These are phyloP conservation scores for Elegia similella DNA, from an alignment of 2,888 invertebrate genomes.

Conservation along the genomic window DNA sequence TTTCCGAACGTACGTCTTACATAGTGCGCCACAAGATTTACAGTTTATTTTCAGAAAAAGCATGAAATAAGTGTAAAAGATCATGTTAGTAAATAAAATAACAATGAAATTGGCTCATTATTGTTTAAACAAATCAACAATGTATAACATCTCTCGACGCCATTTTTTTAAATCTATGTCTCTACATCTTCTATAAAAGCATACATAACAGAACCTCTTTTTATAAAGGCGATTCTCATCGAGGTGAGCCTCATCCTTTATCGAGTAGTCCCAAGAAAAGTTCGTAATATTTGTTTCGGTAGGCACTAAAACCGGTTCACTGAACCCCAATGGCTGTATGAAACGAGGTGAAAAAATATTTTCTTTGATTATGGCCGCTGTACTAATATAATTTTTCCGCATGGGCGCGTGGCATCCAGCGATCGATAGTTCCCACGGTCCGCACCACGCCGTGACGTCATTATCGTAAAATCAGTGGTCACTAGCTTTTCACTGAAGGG, in stretches of 20 bases:
- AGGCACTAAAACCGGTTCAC: not conserved
- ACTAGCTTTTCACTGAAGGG: not conserved
- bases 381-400: conserved; percentile 44
- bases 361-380: conserved; percentile 20
- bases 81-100: too few relatives aligned
- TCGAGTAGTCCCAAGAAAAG: not conserved
- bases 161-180: too few relatives aligned
- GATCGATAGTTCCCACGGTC: conserved; percentile 55
- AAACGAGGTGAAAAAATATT: not conserved
- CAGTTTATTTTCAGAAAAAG: too few relatives aligned
- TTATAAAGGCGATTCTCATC: too few relatives aligned
- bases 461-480: conserved; percentile 29
- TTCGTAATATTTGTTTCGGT: not conserved
- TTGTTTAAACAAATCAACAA: too few relatives aligned
- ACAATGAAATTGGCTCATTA: too few relatives aligned
- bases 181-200: too few relatives aligned
- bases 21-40: too few relatives aligned
- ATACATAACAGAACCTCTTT: too few relatives aligned
- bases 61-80: too few relatives aligned
- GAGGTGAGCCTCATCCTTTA: not conserved
- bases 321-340: not conserved
- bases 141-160: too few relatives aligned
- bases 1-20: too few relatives aligned
- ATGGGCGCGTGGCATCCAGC: conserved; percentile 43
- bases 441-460: conserved; percentile 38